phyloP scores from a whole-genome alignment of 2,888 invertebrate species.

The Philaethria dido region DNA sequence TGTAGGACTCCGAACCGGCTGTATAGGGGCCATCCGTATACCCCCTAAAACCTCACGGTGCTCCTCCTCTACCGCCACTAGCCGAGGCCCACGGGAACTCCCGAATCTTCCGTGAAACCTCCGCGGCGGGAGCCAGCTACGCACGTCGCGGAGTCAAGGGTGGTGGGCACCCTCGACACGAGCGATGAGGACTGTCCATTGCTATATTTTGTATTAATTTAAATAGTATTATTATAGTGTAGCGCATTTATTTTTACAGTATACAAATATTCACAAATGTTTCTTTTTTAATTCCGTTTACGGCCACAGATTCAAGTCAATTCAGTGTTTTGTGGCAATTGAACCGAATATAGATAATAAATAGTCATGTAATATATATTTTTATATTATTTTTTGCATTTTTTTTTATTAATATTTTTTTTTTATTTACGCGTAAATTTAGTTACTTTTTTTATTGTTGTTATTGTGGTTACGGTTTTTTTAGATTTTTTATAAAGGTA shows the following conservation, averaged over 20 bases:
- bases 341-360: not conserved
- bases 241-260: conserved; percentile 2
- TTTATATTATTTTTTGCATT: not conserved
- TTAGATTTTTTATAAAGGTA: not conserved
- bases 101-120: too few relatives aligned
- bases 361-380: not conserved
- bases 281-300: not conserved
- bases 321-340: not conserved
- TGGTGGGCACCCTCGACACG: too few relatives aligned
- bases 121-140: too few relatives aligned
- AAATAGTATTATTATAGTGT: not conserved
- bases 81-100: too few relatives aligned
- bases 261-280: not conserved
- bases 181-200: too few relatives aligned
- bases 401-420: not conserved
- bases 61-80: too few relatives aligned
- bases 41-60: too few relatives aligned
- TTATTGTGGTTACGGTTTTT: conserved; percentile 12
- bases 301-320: not conserved
- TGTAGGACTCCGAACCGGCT: too few relatives aligned
- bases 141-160: too few relatives aligned
- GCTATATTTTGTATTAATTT: not conserved
- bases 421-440: not conserved
- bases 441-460: not conserved
- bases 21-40: too few relatives aligned